phyloP scores from a whole-genome alignment of 2,797 vertebrate genomes.

The Falco concolor region DNA sequence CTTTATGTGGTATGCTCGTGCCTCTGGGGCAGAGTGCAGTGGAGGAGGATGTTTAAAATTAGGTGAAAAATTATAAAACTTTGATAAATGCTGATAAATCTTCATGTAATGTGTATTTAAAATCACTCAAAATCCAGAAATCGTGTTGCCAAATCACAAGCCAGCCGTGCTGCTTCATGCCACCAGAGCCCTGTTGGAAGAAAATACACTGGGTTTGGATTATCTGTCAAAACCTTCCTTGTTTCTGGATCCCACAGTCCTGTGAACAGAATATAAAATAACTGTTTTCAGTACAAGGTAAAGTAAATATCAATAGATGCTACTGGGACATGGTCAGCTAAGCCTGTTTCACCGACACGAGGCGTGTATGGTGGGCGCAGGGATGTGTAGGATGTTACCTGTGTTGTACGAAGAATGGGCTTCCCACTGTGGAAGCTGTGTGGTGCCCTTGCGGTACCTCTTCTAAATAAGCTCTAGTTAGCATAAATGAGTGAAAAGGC shows the following conservation, averaged over 20 bases:
- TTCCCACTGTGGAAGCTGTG: background rate
- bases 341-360: accelerated
- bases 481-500: background rate
- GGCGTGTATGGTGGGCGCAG: background rate
- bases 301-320: background rate
- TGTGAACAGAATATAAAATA: background rate
- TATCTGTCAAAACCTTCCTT: background rate
- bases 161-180: background rate
- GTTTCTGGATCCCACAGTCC: background rate
- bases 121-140: background rate
- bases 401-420: background rate
- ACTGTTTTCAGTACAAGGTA: background rate
- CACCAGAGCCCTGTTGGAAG: background rate
- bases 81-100: background rate
- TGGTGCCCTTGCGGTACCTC: background rate
- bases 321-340: background rate
- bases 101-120: background rate
- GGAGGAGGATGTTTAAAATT: constrained; percentile 1
- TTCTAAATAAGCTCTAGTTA: background rate
- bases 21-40: background rate
- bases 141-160: background rate
- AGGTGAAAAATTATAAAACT: background rate
- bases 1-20: background rate
- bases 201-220: background rate
- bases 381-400: background rate